These are phyloP conservation scores for Ochropacha duplaris DNA, from an alignment of 2,888 invertebrate genomes.

Conservation along the genomic window DNA sequence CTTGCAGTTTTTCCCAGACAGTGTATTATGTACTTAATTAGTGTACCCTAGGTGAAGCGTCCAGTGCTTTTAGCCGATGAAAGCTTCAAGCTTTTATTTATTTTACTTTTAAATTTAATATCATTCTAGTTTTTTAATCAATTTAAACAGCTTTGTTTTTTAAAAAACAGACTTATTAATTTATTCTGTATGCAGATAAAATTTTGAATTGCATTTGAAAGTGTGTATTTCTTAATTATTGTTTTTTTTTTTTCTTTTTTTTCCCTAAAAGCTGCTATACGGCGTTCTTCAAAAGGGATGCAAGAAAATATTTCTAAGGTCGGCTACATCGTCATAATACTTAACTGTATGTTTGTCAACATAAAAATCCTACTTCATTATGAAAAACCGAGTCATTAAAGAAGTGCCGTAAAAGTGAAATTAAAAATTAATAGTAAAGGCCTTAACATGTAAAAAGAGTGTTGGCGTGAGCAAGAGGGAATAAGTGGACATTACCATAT, in stretches of 20 bases:
- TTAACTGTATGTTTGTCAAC: too few relatives aligned
- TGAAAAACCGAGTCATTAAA: slow-evolving; percentile 36
- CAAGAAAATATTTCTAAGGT: too few relatives aligned
- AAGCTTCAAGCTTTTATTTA: slow-evolving; percentile 17
- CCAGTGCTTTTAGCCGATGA: slow-evolving; percentile 40
- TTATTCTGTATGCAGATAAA: slow-evolving; percentile 1
- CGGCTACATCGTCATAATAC: too few relatives aligned
- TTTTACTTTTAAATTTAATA: slow-evolving; percentile 10
- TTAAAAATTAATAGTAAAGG: slow-evolving; percentile 53
- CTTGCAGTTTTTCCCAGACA: slow-evolving; percentile 5
- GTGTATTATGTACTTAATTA: slow-evolving; percentile 19
- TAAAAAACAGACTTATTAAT: background rate
- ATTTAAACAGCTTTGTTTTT: slow-evolving; percentile 8
- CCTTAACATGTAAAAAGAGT: slow-evolving; percentile 34
- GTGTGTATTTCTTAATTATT: background rate
- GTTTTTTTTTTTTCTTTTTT: background rate
- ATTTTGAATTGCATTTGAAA: background rate
- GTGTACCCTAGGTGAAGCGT: slow-evolving; percentile 12
- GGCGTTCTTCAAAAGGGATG: too few relatives aligned
- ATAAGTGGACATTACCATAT: background rate
- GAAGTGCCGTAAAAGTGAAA: slow-evolving; percentile 46
- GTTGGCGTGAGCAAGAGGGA: background rate
- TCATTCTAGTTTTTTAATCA: slow-evolving; percentile 23
- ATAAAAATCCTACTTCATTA: slow-evolving; percentile 7
- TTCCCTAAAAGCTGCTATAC: too few relatives aligned